phyloP scores from a whole-genome alignment of 2,113 vertebrate species.

The Zapus hudsonius region DNA sequence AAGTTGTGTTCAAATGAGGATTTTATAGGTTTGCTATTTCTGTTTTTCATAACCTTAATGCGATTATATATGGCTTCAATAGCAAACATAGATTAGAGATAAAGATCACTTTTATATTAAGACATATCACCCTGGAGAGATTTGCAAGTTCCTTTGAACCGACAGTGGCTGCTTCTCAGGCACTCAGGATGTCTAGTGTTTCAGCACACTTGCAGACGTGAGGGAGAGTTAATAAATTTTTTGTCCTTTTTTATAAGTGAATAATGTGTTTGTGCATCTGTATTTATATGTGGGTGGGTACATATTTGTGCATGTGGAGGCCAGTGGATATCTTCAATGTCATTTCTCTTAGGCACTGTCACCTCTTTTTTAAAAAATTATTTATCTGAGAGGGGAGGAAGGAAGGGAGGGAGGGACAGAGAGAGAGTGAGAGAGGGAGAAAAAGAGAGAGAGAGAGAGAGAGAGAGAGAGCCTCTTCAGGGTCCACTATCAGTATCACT shows the following conservation, averaged over 20 bases:
- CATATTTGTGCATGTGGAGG: no score
- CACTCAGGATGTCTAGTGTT: conserved; percentile 45
- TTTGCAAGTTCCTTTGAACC: conserved; percentile 65
- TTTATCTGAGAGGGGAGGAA: no score
- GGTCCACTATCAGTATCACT: background rate
- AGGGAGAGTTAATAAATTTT: conserved; percentile 20
- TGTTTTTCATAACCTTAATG: conserved; percentile 27
- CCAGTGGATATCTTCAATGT: no score
- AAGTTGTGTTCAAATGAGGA: background rate
- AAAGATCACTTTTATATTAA: conserved; percentile 50
- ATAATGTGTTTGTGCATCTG: background rate
- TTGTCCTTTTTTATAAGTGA: background rate
- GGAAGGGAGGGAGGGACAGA: no score
- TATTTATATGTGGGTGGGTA: no score
- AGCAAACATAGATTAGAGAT: background rate
- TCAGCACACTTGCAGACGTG: background rate
- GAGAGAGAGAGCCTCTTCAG: background rate
- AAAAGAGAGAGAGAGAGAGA: no score
- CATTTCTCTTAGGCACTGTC: no score
- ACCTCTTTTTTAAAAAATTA: no score
- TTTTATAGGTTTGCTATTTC: background rate
- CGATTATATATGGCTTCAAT: background rate
- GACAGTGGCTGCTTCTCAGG: conserved; percentile 42
- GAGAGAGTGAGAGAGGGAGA: no score
- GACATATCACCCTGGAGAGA: conserved; percentile 55